Evolutionary conservation across 2,113 vertebrate species (phyloP), one percentile per base, ranked within the genome.

Genomic region (Phaethon lepturus): DNA sequence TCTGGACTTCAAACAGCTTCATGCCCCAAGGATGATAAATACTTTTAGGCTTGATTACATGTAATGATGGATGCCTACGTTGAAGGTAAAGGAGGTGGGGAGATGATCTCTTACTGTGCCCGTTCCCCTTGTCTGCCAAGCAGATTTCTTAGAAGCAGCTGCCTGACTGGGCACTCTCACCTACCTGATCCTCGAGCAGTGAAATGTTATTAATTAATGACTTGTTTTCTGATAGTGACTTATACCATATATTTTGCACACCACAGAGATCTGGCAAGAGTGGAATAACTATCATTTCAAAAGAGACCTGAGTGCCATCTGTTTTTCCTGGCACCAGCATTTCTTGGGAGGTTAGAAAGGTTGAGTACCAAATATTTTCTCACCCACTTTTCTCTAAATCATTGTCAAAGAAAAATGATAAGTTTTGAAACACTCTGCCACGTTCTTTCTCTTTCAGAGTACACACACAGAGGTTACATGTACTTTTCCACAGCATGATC

Each of bases 201-300:
- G 59, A 82, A 88, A 68, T 81, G 90, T 75, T 86, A 95, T 96
- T 90, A 88, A 96, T 96, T 95, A 96, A 88, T 97, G 79, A 24
- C 91, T 95, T 90, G 60, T 90, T 95, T 95, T 58, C 95, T 78
- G 71, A n/a, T 72, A 47, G 28, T 86, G 78, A 94, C 83, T 97
- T 93, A 19, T 29, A 90, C 40, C 90, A 74, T 79, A 17, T 22
- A 93, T 80, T 86, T 93, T 95, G 90, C 89, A 75, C 86, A 67
- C 63, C 75, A 62, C 44, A 23, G 83, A 44, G 64, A 77, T n/a
- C 87, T 94, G 78, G 71, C 90, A 75, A 56, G 67, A 52, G n/a
- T 28, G 20, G 88, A 63, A 76, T 63, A 74, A 74, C 89, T 49
- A 9, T 86, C 60, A 86, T 93, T 93, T 84, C 95, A 86, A 82